Evolutionary conservation across 2,113 vertebrate species (phyloP).

Genomic region (Bagarius yarrelli): DNA sequence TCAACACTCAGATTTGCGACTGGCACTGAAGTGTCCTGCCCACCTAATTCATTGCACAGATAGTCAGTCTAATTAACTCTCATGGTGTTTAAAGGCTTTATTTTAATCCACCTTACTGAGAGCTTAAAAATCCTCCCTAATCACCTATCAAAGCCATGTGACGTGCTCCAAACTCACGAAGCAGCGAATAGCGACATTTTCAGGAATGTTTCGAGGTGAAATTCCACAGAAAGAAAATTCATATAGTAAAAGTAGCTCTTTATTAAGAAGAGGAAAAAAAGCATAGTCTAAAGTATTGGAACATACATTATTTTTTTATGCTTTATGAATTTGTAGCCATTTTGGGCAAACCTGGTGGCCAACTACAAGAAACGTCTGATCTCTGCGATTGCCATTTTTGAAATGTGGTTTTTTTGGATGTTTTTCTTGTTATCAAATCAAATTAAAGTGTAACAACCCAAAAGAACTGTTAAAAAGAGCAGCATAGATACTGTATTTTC

Average conservation of each 20-base stretch:
- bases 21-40: neutral
- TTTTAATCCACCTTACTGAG: conserved; percentile 40
- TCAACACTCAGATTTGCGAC: conserved; percentile 29
- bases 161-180: conserved; percentile 19
- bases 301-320: neutral
- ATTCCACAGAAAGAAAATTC: conserved; percentile 10
- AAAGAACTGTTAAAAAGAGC: too few relatives aligned
- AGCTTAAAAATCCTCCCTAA: conserved; percentile 35
- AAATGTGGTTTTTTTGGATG: too few relatives aligned
- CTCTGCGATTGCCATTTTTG: too few relatives aligned
- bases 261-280: neutral
- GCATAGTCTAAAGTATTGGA: too few relatives aligned
- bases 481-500: too few relatives aligned
- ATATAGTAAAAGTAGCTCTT: neutral
- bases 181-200: conserved; percentile 26
- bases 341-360: neutral
- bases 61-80: conserved; percentile 31
- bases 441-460: too few relatives aligned
- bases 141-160: conserved; percentile 48
- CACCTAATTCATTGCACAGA: neutral
- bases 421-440: too few relatives aligned
- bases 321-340: neutral
- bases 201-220: conserved; percentile 6
- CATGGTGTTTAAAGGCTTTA: conserved; percentile 21
- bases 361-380: too few relatives aligned